Evolutionary conservation across 2,113 vertebrate species (phyloP).

Genomic region (Origma solitaria): DNA sequence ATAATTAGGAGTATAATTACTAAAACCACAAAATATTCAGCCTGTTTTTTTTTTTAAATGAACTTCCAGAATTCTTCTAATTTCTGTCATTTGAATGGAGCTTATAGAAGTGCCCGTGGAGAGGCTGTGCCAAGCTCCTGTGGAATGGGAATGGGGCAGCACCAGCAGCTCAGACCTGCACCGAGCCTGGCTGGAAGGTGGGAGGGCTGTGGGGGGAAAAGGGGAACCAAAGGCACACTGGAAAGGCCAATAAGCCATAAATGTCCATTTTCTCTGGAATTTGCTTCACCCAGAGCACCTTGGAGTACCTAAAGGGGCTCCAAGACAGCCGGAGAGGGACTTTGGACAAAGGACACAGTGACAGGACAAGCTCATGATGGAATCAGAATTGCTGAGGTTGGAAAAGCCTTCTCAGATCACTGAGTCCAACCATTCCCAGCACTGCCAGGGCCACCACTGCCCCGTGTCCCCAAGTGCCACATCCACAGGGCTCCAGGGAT

Average conservation of each 20-base stretch:
- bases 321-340: neutral
- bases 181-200: neutral
- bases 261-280: neutral
- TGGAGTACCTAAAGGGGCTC: neutral
- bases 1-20: neutral
- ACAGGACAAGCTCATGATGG: neutral
- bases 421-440: neutral
- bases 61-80: neutral
- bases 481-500: neutral
- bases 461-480: rapidly evolving
- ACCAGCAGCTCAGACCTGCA: neutral
- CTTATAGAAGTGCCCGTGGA: neutral
- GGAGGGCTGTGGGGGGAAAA: neutral
- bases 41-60: neutral
- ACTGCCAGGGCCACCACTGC: neutral
- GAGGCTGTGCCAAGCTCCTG: neutral
- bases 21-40: neutral
- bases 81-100: neutral
- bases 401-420: neutral
- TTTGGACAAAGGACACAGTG: neutral
- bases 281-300: neutral
- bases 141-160: neutral
- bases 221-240: neutral
- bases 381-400: neutral
- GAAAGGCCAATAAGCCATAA: neutral